Percentiles rank a stretch among this genome's conserved stretches.
These are phyloP conservation scores for Caenorhabditis sp. DNA, from an alignment of 2,888 invertebrate species.

Conservation along the genomic window DNA sequence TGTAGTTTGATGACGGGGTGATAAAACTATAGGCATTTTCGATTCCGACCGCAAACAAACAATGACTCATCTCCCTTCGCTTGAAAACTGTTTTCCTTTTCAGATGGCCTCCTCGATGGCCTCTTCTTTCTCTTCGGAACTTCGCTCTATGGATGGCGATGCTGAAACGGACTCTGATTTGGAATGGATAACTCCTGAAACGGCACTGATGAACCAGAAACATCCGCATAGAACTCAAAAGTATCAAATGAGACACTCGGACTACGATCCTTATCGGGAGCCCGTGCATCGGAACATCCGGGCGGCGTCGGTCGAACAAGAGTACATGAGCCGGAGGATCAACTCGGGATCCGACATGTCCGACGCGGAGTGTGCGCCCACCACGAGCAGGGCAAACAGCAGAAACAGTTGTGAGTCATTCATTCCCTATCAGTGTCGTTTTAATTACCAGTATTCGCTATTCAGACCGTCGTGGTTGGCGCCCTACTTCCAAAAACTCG, in stretches of 20 bases:
- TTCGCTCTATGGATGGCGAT: conserved; percentile 74
- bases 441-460: not conserved
- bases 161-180: conserved; percentile 77
- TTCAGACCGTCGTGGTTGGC: conserved; percentile 54
- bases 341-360: not conserved
- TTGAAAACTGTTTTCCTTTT: conserved; percentile 1
- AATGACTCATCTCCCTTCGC: not conserved
- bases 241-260: conserved; percentile 47
- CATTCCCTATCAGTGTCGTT: not conserved
- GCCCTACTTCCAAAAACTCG: conserved; percentile 54
- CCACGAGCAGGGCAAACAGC: conserved; percentile 36
- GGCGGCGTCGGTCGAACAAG: conserved; percentile 42
- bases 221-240: conserved; percentile 8
- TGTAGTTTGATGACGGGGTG: too few relatives aligned
- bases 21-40: not conserved
- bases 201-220: conserved; percentile 55
- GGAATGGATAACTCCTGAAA: conserved; percentile 76
- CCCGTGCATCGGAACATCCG: conserved; percentile 26
- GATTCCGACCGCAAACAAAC: not conserved
- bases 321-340: too few relatives aligned
- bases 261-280: conserved; percentile 65
- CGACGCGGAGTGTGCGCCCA: conserved; percentile 23
- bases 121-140: conserved; percentile 77
- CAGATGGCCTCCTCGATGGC: conserved; percentile 76
- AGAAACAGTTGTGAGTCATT: conserved; percentile 41